A percentile compares a stretch with the other conserved stretches of the same genome.
phyloP scores from a whole-genome alignment of 2,888 invertebrate species.

The Petrolisthes cinctipes region DNA sequence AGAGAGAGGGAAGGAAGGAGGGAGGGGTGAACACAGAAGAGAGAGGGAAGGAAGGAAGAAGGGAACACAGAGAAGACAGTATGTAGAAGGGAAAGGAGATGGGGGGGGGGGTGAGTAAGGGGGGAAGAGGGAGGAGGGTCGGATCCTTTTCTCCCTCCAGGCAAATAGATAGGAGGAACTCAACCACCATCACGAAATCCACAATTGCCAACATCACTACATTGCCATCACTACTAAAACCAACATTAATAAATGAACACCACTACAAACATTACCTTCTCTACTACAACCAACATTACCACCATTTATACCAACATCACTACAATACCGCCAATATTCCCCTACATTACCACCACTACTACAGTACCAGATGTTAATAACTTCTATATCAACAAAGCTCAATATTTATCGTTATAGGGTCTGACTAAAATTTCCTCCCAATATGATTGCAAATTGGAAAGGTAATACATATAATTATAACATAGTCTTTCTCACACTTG shows the following conservation, averaged over 20 bases:
- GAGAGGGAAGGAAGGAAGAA: conserved; percentile 1
- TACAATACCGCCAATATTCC: not conserved
- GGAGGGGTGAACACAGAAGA: no score
- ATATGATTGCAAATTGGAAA: no score
- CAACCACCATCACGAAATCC: not conserved
- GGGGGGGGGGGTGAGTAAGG: not conserved
- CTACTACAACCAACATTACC: not conserved
- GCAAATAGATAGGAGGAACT: not conserved
- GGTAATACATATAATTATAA: no score
- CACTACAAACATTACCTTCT: not conserved
- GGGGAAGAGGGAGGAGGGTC: not conserved
- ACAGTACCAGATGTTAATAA: no score
- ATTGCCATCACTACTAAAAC: not conserved
- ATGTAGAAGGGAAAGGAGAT: not conserved
- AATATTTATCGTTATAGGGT: no score
- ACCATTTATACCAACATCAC: not conserved
- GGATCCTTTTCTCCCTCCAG: not conserved
- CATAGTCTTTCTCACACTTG: no score
- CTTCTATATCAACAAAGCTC: no score
- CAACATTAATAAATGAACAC: not conserved
- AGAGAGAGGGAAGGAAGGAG: not conserved
- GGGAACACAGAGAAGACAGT: not conserved
- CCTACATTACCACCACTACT: no score
- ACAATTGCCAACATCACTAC: not conserved
- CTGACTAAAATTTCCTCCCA: no score